Conservation (phyloP, 1,140 invertebrate genomes). For the Drosophila nikananu region DNA sequence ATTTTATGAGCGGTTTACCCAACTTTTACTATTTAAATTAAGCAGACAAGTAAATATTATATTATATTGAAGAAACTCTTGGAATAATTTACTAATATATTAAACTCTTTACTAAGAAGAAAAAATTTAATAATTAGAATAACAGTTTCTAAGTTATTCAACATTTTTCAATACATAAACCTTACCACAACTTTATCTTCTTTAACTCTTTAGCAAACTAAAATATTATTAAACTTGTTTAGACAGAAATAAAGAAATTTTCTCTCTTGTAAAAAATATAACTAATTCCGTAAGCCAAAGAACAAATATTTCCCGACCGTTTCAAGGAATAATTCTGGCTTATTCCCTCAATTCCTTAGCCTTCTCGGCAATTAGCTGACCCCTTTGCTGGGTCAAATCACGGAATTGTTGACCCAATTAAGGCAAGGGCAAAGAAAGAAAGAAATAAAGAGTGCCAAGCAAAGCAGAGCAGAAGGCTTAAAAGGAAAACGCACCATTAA, state of each 20-base stretch:
- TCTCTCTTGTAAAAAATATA: background rate
- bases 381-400: conserved; percentile 48
- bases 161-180: background rate
- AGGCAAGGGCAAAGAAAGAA: conserved; percentile 27
- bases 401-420: conserved; percentile 57
- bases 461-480: conserved; percentile 45
- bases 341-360: conserved; percentile 1
- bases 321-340: background rate
- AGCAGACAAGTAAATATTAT: background rate
- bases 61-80: too few species aligned
- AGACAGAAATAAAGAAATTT: background rate
- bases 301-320: background rate
- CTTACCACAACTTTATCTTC: background rate
- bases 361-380: conserved; percentile 39
- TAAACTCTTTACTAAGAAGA: background rate
- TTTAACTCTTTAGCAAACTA: background rate
- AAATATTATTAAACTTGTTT: too few species aligned
- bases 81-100: background rate
- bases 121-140: too few species aligned
- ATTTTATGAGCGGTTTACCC: background rate
- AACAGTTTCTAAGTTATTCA: too few species aligned
- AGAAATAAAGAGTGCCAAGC: conserved; percentile 10
- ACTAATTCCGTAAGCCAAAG: background rate
- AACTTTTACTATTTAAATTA: background rate
- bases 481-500: conserved; percentile 66